Percentiles rank a stretch among this genome's conserved stretches.
These are phyloP conservation scores for Euschistus heros DNA, from an alignment of 1,140 invertebrate genomes.

Conservation along the genomic window DNA sequence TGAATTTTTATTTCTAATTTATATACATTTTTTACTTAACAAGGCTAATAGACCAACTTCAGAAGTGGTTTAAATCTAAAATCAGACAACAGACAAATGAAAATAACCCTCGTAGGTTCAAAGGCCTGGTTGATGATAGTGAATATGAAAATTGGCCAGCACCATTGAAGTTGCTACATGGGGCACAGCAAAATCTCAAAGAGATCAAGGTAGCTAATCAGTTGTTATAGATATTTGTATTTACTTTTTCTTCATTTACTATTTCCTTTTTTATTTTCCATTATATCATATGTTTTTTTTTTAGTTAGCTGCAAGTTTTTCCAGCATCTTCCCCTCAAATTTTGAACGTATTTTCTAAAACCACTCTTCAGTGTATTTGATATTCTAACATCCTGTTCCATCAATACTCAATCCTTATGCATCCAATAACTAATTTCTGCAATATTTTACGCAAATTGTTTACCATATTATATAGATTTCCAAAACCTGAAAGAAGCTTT, in stretches of 20 bases:
- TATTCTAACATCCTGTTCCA: too few species aligned
- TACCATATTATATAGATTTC: too few species aligned
- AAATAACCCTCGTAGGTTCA: constrained; percentile 49
- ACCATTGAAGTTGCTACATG: constrained; percentile 60
- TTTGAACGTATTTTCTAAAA: too few species aligned
- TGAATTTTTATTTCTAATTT: neutral
- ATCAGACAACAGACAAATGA: constrained; percentile 62
- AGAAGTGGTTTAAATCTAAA: constrained; percentile 68
- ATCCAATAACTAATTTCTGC: too few species aligned
- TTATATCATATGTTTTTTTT: too few species aligned
- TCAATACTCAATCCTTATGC: too few species aligned
- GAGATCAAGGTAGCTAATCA: constrained; percentile 55
- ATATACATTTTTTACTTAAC: constrained; percentile 26
- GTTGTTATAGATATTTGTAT: too few species aligned
- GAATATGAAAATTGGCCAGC: constrained; percentile 63
- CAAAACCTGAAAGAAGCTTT: too few species aligned
- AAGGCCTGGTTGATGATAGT: constrained; percentile 60
- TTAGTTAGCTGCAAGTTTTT: too few species aligned
- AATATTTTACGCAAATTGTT: too few species aligned
- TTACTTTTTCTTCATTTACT: neutral
- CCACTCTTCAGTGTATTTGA: too few species aligned
- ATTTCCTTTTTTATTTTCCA: neutral
- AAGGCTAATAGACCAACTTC: constrained; percentile 60
- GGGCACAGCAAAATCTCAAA: constrained; percentile 37
- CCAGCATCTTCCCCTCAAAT: too few species aligned